Conservation (phyloP, 2,797 vertebrate species). For the Enteromius mattozi region DNA sequence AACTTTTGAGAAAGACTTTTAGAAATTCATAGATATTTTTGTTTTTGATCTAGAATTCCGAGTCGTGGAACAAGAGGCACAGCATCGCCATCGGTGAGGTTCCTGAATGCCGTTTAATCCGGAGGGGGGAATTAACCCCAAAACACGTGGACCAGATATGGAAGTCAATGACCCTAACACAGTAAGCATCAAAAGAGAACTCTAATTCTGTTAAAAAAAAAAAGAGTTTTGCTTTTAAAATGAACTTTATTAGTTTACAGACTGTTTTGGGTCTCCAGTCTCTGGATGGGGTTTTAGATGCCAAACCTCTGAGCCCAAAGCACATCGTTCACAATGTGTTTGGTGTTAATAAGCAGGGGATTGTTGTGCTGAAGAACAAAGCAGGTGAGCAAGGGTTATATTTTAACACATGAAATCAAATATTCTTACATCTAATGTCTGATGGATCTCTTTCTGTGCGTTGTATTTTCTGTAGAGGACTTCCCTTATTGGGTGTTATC, state of each 20-base stretch:
- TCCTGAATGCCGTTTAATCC: slow-evolving; percentile 85
- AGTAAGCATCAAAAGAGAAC: slow-evolving; percentile 67
- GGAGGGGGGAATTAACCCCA: slow-evolving; percentile 83
- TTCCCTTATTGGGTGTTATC: slow-evolving; percentile 96
- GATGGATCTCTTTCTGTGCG: background rate
- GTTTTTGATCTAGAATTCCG: slow-evolving; percentile 76
- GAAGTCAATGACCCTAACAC: slow-evolving; percentile 86
- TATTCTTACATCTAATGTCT: background rate
- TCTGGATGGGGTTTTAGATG: slow-evolving; percentile 87
- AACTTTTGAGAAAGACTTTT: no score
- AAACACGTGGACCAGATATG: slow-evolving; percentile 89
- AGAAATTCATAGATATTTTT: background rate
- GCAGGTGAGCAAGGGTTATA: slow-evolving; percentile 74
- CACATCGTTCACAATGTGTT: slow-evolving; percentile 91
- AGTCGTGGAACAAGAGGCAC: slow-evolving; percentile 93
- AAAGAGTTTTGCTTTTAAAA: background rate
- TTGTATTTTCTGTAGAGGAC: slow-evolving; percentile 76
- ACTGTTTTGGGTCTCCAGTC: slow-evolving; percentile 87
- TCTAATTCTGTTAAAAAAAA: background rate
- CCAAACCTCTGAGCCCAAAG: slow-evolving; percentile 82
- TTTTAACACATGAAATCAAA: background rate
- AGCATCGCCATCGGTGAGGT: slow-evolving; percentile 96
- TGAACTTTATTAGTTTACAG: slow-evolving; percentile 76
- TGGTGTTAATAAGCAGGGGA: slow-evolving; percentile 88
- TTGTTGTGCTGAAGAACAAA: slow-evolving; percentile 89